Base-by-base conservation (phyloP, 2,797 vertebrate species). In the Hemitrygon akajei region DNA sequence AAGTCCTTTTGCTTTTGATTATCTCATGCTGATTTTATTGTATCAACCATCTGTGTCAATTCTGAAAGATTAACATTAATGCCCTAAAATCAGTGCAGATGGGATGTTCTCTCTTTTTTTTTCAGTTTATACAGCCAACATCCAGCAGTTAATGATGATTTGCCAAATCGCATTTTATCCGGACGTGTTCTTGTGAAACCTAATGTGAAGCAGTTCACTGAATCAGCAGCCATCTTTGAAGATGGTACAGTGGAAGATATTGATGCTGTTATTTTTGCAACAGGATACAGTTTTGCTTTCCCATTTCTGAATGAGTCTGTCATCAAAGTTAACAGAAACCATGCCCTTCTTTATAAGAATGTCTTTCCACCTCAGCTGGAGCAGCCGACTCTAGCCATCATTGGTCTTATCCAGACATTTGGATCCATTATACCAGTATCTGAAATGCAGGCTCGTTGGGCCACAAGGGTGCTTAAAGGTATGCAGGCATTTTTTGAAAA, bases 401-500 rank as follows among this genome's bases (percentile, higher is more conserved):
- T 98, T 58, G 97, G 97, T 73, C 95, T 98, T 79, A 94, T 98
- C 94, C 96, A 95, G 56, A 94, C 95, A 0, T 0, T 97, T 0
- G 97, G 97, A 69, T 93, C 96, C 12, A 91, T 97, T 73, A 95
- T 97, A 94, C 96, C 97, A 0, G 75, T 97, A 71, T 94, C 66
- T 12, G 97, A 98, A 95, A 96, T 96, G 37, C 97, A 98, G 94
- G 97, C 96, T 0, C 95, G 96, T 84, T 97, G 97, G 96, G 97
- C 94, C 75, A 97, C 97, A 16, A 95, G 94, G 27, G 95, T 98
- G 81, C 96, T 98, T 91, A 97, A 97, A 96, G 97, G 98, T 97
- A 95, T 82, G 95, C 87, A 10, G 20, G 22, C 5, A 20, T 20
- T 89, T 69, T 73, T 66, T 73, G 20, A 73, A 73, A 73, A 25